These are phyloP conservation scores for Drosophila trapezifrons DNA, from an alignment of 1,140 invertebrate genomes.

Conservation along the genomic window DNA sequence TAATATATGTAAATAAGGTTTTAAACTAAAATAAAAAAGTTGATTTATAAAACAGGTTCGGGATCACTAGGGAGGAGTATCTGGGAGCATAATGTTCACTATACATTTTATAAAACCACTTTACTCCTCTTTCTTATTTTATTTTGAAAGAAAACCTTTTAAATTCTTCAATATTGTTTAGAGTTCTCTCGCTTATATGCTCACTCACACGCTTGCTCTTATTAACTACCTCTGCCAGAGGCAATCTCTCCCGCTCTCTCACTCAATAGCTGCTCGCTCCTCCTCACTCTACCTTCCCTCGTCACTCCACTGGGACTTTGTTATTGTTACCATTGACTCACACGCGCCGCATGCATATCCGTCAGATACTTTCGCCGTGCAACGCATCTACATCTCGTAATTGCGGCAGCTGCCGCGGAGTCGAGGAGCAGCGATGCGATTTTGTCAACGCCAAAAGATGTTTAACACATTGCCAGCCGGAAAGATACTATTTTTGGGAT, in stretches of 20 bases:
- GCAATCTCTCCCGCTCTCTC: conserved; percentile 9
- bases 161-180: not conserved
- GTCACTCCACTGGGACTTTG: conserved; percentile 24
- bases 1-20: too few relatives aligned
- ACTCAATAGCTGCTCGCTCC: conserved; percentile 38
- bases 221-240: not conserved
- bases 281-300: not conserved
- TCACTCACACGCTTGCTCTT: conserved; percentile 2
- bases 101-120: not conserved
- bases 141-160: not conserved
- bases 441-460: conserved; percentile 80
- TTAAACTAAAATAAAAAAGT: too few relatives aligned
- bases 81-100: too few relatives aligned
- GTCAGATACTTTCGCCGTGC: conserved; percentile 71
- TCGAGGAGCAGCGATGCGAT: conserved; percentile 46
- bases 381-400: conserved; percentile 61
- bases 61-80: too few relatives aligned
- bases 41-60: too few relatives aligned
- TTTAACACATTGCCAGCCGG: conserved; percentile 72
- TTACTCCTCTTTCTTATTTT: too few relatives aligned
- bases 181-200: not conserved
- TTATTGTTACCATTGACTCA: conserved; percentile 65
- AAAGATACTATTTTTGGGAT: conserved; percentile 54
- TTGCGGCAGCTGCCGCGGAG: conserved; percentile 70
- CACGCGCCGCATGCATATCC: conserved; percentile 67